Conservation (phyloP, 2,113 vertebrate species). For the Solea senegalensis region DNA sequence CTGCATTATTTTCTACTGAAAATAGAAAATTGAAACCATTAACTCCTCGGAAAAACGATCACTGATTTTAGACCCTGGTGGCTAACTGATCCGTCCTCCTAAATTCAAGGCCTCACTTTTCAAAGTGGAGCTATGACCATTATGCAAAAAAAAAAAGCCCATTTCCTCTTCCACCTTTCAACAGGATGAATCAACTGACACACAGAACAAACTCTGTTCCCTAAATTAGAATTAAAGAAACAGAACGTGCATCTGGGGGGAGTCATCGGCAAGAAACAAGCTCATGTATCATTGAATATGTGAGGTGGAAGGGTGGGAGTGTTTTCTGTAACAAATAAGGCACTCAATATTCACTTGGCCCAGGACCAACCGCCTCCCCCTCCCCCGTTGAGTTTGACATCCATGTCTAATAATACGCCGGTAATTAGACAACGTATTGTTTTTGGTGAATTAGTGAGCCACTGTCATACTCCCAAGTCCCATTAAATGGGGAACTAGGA, state of each 20-base stretch:
- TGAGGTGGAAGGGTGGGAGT: not conserved
- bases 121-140: too few species aligned
- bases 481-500: constrained; percentile 24
- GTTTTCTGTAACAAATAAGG: constrained; percentile 47
- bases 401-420: constrained; percentile 52
- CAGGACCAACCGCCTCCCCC: constrained; percentile 43
- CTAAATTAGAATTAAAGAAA: not conserved
- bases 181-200: not conserved
- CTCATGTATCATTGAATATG: constrained; percentile 11
- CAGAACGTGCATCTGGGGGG: constrained; percentile 5
- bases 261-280: constrained; percentile 16
- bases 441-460: constrained; percentile 37
- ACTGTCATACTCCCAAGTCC: constrained; percentile 37
- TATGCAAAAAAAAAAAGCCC: too few species aligned
- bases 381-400: constrained; percentile 37
- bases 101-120: too few species aligned
- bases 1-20: too few species aligned
- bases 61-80: too few species aligned
- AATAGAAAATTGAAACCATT: too few species aligned
- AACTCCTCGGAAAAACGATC: too few species aligned
- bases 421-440: constrained; percentile 61
- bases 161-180: constrained; percentile 12
- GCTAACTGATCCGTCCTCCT: too few species aligned
- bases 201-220: not conserved
- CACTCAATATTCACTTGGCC: constrained; percentile 58